Evolutionary conservation across 2,888 invertebrate genomes (phyloP), one percentile per base, ranked within the genome.

Genomic region (Lucinisca nassula): DNA sequence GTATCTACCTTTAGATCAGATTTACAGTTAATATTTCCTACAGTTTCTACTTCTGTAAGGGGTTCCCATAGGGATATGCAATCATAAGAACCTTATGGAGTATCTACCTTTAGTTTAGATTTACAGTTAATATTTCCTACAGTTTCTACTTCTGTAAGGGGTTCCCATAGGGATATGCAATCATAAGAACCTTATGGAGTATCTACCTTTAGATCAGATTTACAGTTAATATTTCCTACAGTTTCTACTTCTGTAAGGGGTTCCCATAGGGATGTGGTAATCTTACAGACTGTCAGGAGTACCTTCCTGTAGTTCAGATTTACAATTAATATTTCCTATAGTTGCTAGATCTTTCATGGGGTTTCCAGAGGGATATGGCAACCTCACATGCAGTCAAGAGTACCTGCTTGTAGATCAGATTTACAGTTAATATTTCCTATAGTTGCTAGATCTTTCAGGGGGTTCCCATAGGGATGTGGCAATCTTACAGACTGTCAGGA

Each of bases 281-380:
- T 94, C 79, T 94, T 94, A 27, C 96, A 96, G 6, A 97, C 95
- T 77, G 94, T 96, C 90, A 97, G 92, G 0, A 97, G 97, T 10
- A 97, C 97, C 79, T 96, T 97, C 97, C 96, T 97, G 97, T 24
- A 97, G 92, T 92, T 97, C 97, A 30, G 97, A 97, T 90, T 96
- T 96, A 92, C 97, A 97, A 90, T 96, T 96, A 80, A 97, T 95
- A 94, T 97, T 97, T 61, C 96, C 96, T 70, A 97, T 82, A 10
- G 92, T 82, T 12, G 97, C 96, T 72, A 97, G 92, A 92, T 97
- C 95, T 85, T 94, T 95, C 58, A n/a, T n/a, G n/a, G n/a, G n/a
- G n/a, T n/a, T n/a, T n/a, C n/a, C n/a, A n/a, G n/a, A n/a, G n/a
- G n/a, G n/a, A n/a, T n/a, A n/a, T n/a, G n/a, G n/a, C n/a, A n/a